phyloP scores from a whole-genome alignment of 92 coral and sea anemone species.

The Zoanthus sansibaricus region DNA sequence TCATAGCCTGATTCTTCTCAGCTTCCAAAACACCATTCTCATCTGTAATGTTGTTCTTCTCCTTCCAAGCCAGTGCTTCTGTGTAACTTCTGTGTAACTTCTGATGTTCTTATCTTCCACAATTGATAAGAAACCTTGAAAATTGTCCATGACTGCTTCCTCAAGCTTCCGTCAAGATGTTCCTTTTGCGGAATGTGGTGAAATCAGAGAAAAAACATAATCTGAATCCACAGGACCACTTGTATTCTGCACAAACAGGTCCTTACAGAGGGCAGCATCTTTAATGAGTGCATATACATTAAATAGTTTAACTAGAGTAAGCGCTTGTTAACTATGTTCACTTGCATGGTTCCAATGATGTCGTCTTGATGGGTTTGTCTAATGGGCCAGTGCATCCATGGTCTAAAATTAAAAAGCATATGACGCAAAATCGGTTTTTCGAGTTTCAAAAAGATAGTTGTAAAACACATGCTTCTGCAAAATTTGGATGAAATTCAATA shows the following conservation, averaged over 20 bases:
- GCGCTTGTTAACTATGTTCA: slow-evolving; percentile 70
- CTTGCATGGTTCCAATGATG: slow-evolving; percentile 73
- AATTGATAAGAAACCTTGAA: slow-evolving; percentile 64
- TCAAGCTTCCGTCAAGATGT: slow-evolving; percentile 62
- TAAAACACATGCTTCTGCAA: not conserved
- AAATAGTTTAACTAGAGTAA: slow-evolving; percentile 71
- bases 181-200: slow-evolving; percentile 18
- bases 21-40: slow-evolving; percentile 19
- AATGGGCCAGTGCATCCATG: slow-evolving; percentile 71
- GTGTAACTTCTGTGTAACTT: slow-evolving; percentile 14
- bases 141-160: slow-evolving; percentile 68
- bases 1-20: slow-evolving; percentile 49
- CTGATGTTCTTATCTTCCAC: slow-evolving; percentile 71
- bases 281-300: slow-evolving; percentile 57
- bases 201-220: not conserved
- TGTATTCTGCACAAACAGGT: slow-evolving; percentile 60
- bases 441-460: slow-evolving; percentile 51
- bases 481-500: too few relatives aligned
- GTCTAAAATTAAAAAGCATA: slow-evolving; percentile 57
- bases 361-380: slow-evolving; percentile 70
- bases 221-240: slow-evolving; percentile 46
- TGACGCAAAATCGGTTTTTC: slow-evolving; percentile 49
- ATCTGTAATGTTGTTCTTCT: slow-evolving; percentile 40
- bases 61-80: slow-evolving; percentile 65
- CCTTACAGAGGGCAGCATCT: slow-evolving; percentile 65